A percentile compares a stretch with the other conserved stretches of the same genome.
phyloP scores from a whole-genome alignment of 2,113 vertebrate genomes.

The Sylvietta virens region DNA sequence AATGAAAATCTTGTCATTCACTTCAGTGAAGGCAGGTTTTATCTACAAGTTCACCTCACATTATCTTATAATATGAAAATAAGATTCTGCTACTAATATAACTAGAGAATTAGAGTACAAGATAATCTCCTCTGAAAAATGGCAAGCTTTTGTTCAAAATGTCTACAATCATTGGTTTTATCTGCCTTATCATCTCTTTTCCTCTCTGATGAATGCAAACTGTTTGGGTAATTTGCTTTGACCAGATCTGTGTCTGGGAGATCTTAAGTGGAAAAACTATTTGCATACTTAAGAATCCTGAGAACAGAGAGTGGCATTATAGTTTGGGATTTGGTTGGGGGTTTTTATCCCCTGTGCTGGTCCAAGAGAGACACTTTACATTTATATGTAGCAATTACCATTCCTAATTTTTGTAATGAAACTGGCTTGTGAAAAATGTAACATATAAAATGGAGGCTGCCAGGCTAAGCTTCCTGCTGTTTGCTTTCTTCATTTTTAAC shows the following conservation, averaged over 20 bases:
- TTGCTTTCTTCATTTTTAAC: not conserved
- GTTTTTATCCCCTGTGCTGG: conserved; percentile 11
- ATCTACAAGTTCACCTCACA: conserved; percentile 31
- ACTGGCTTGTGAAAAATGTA: conserved; percentile 9
- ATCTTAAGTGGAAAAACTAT: conserved; percentile 69
- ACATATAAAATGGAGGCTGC: not conserved
- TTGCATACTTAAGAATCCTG: conserved; percentile 68
- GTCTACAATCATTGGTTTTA: conserved; percentile 51
- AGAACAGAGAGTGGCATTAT: conserved; percentile 36
- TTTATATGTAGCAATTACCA: conserved; percentile 36
- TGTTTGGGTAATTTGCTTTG: conserved; percentile 66
- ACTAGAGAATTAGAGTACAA: conserved; percentile 14
- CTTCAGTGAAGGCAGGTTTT: not conserved
- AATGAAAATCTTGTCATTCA: not conserved
- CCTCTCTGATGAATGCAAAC: conserved; percentile 56
- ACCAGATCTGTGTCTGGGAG: conserved; percentile 60
- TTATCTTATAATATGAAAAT: conserved; percentile 52
- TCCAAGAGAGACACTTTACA: conserved; percentile 43
- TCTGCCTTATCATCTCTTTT: conserved; percentile 57
- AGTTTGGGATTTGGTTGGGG: conserved; percentile 36
- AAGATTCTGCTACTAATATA: conserved; percentile 29
- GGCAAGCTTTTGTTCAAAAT: conserved; percentile 50
- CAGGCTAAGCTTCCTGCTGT: not conserved
- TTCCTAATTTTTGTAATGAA: conserved; percentile 54
- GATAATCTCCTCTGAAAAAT: conserved; percentile 38